Conservation (phyloP, 2,888 invertebrate species). For the Plemyria rubiginata region DNA sequence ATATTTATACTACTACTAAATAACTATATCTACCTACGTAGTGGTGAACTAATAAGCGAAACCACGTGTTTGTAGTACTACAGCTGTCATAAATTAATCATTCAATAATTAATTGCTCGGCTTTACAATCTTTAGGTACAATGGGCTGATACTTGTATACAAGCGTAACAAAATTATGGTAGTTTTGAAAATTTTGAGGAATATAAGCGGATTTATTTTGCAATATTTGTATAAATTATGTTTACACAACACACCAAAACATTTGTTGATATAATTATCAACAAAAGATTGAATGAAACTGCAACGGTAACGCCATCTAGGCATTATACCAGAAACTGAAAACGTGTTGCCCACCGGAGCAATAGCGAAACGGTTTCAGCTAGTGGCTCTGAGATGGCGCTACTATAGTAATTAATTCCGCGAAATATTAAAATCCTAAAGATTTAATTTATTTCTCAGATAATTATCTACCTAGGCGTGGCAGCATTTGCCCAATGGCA, state of each 20-base stretch:
- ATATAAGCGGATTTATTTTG: not conserved
- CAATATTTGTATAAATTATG: not conserved
- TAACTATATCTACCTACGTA: not conserved
- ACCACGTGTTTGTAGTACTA: conserved; percentile 37
- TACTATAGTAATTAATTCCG: conserved; percentile 15
- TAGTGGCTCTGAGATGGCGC: conserved; percentile 56
- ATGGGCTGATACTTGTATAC: conserved; percentile 19
- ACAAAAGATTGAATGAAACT: not conserved
- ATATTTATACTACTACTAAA: not conserved
- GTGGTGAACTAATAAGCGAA: conserved; percentile 16
- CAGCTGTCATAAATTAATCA: conserved; percentile 33
- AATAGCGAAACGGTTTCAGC: conserved; percentile 37
- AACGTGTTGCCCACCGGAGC: conserved; percentile 32
- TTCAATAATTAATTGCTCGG: conserved; percentile 16
- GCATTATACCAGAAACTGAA: conserved; percentile 19
- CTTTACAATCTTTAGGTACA: not conserved
- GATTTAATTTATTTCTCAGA: no score
- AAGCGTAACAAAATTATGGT: not conserved
- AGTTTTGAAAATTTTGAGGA: not conserved
- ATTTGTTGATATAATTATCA: not conserved
- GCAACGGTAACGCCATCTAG: conserved; percentile 55
- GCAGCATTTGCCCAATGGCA: no score
- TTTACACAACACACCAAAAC: not conserved
- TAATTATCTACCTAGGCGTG: no score
- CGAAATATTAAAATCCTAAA: no score